Percentiles rank a stretch among this genome's conserved stretches.
phyloP scores from a whole-genome alignment of 2,888 invertebrate genomes.

The Apomyelois bistriatella region DNA sequence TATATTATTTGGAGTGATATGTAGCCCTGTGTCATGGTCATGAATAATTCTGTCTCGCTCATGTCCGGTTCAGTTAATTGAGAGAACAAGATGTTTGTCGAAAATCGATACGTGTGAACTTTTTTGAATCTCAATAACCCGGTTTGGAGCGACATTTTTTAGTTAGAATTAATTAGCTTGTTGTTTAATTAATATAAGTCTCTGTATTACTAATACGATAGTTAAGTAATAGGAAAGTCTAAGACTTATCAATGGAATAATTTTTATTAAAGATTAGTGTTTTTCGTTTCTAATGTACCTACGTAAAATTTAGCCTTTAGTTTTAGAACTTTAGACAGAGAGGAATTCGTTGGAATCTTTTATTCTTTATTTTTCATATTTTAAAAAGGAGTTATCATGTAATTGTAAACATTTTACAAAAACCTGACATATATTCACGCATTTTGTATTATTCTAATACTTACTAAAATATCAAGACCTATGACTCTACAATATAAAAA shows the following conservation, averaged over 20 bases:
- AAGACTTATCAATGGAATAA: not conserved
- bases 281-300: too few relatives aligned
- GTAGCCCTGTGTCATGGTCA: slow-evolving; percentile 47
- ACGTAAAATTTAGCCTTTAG: too few relatives aligned
- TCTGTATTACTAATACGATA: slow-evolving; percentile 1
- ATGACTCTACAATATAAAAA: too few relatives aligned
- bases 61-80: slow-evolving; percentile 65
- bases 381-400: too few relatives aligned
- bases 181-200: slow-evolving; percentile 6
- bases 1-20: slow-evolving; percentile 52
- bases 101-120: slow-evolving; percentile 60
- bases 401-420: too few relatives aligned
- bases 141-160: slow-evolving; percentile 31
- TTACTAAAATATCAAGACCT: too few relatives aligned
- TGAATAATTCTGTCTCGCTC: slow-evolving; percentile 63
- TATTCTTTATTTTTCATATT: too few relatives aligned
- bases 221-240: not conserved
- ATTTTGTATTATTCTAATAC: too few relatives aligned
- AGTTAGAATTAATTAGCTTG: slow-evolving; percentile 27
- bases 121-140: slow-evolving; percentile 52
- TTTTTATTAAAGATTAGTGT: too few relatives aligned
- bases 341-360: too few relatives aligned
- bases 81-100: slow-evolving; percentile 64
- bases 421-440: too few relatives aligned
- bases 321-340: too few relatives aligned